These are phyloP conservation scores for Timandra comae DNA, from an alignment of 2,888 invertebrate genomes.

Conservation along the genomic window DNA sequence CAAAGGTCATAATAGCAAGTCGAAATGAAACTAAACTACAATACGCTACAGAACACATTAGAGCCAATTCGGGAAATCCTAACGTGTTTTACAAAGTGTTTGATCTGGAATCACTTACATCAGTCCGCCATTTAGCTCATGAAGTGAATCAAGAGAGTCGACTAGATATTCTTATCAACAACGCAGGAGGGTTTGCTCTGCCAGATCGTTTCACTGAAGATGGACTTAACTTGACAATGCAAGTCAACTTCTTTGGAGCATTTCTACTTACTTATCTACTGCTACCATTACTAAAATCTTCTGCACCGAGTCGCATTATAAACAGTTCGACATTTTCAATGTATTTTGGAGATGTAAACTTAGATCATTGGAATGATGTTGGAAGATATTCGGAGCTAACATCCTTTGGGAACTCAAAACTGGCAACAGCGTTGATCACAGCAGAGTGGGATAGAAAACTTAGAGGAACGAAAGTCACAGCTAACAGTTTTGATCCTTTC, in stretches of 20 bases:
- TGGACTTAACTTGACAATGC: conserved; percentile 80
- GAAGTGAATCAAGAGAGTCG: conserved; percentile 70
- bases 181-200: conserved; percentile 72
- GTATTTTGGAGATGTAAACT: conserved; percentile 56
- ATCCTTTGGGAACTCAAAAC: conserved; percentile 63
- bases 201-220: conserved; percentile 75
- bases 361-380: conserved; percentile 56
- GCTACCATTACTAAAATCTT: conserved; percentile 65
- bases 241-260: conserved; percentile 83
- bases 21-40: conserved; percentile 75
- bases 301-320: conserved; percentile 78
- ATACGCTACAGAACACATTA: conserved; percentile 81
- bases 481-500: conserved; percentile 78
- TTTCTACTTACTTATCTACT: conserved; percentile 84
- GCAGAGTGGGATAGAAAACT: conserved; percentile 75
- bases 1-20: conserved; percentile 84
- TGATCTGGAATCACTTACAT: conserved; percentile 68
- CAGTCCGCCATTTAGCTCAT: conserved; percentile 78
- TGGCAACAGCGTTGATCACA: conserved; percentile 79
- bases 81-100: conserved; percentile 77
- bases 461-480: conserved; percentile 77
- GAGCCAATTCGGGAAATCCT: conserved; percentile 81
- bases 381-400: conserved; percentile 41
- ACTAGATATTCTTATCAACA: conserved; percentile 80
- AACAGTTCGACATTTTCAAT: conserved; percentile 79